Evolutionary conservation across 2,113 vertebrate species (phyloP).

Genomic region (Oenanthe melanoleuca): DNA sequence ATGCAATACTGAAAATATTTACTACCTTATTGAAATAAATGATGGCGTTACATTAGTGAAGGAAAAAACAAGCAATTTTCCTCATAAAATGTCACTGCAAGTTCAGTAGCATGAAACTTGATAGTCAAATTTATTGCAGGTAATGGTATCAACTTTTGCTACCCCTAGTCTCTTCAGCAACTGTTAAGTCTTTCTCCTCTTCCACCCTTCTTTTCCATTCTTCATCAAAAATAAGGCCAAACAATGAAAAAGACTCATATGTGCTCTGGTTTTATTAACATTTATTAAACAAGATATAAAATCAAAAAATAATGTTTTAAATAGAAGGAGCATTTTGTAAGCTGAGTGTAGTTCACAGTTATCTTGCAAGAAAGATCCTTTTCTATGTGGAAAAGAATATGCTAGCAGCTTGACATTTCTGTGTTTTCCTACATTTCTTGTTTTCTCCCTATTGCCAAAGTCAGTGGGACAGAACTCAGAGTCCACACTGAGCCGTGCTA

Average conservation of each 20-base stretch:
- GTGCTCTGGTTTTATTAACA: background rate
- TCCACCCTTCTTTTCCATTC: background rate
- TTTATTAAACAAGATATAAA: background rate
- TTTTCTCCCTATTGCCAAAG: background rate
- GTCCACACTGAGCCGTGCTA: background rate
- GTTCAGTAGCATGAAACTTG: slow-evolving; percentile 57
- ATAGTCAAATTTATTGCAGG: slow-evolving; percentile 63
- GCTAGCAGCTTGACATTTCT: background rate
- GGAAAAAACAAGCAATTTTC: slow-evolving; percentile 59
- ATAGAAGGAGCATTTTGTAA: background rate
- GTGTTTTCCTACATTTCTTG: background rate
- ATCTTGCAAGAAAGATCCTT: background rate
- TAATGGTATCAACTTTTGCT: slow-evolving; percentile 61
- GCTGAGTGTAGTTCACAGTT: background rate
- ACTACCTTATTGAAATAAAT: slow-evolving; percentile 71
- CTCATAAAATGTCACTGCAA: slow-evolving; percentile 65
- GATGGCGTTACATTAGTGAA: slow-evolving; percentile 66
- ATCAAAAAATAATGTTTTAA: background rate
- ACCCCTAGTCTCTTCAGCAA: slow-evolving; percentile 37
- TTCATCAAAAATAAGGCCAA: background rate
- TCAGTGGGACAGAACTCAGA: background rate
- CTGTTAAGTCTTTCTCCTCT: slow-evolving; percentile 1
- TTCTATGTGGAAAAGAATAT: background rate
- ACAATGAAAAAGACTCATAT: background rate
- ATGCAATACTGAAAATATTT: slow-evolving; percentile 76